phyloP scores from a whole-genome alignment of 2,888 invertebrate species.

The Diarsia dahlii region DNA sequence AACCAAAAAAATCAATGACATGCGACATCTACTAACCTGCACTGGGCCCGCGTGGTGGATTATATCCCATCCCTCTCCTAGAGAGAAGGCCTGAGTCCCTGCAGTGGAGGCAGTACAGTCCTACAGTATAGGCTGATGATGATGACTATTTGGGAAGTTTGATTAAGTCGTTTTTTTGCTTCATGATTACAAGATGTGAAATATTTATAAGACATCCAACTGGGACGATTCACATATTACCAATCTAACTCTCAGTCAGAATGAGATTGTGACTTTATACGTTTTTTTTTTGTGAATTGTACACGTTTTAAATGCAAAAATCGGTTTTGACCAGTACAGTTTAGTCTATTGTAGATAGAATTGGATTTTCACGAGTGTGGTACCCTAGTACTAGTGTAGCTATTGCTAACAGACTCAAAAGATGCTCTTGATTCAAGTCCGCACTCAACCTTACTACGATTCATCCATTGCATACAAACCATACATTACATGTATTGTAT shows the following conservation, averaged over 20 bases:
- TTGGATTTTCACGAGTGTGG: too few relatives aligned
- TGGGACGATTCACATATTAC: not conserved
- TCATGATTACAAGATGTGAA: not conserved
- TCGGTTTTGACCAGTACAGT: not conserved
- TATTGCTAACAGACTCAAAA: not conserved
- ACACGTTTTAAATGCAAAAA: not conserved
- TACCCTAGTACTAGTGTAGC: too few relatives aligned
- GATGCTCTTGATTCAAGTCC: not conserved
- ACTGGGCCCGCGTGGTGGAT: too few relatives aligned
- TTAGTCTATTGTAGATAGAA: not conserved
- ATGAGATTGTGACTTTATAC: not conserved
- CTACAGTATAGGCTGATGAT: too few relatives aligned
- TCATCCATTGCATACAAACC: not conserved
- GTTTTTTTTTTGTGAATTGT: too few relatives aligned
- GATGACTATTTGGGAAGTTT: not conserved
- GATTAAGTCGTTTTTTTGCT: not conserved
- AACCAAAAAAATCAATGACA: too few relatives aligned
- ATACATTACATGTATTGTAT: not conserved
- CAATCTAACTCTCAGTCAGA: not conserved
- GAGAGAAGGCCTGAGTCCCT: too few relatives aligned
- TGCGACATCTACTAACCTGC: too few relatives aligned
- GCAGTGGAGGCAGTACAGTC: too few relatives aligned
- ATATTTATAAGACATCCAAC: not conserved
- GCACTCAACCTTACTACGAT: not conserved
- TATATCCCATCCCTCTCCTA: too few relatives aligned